Evolutionary conservation across 2,113 vertebrate genomes (phyloP), one percentile per base, ranked within the genome.

Genomic region (Psittacara wagleri): DNA sequence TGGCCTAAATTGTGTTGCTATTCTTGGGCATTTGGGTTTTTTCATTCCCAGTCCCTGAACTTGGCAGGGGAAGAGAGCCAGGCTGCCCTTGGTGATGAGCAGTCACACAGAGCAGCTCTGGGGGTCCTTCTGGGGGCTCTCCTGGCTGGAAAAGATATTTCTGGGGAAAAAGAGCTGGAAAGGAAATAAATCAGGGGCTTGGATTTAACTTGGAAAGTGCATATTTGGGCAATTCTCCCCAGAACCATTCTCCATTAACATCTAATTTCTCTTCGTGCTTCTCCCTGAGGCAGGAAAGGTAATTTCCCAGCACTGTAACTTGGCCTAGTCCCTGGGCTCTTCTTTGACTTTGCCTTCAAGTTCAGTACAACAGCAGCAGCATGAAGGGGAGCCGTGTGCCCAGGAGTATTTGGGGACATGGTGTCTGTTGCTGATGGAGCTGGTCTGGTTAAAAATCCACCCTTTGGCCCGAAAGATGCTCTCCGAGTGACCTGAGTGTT

Each of bases 1-100:
- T 91, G 95, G 31, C 96, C 96, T 89, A 2, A 75, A 95, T 96
- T 95, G 80, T 6, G 3, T 11, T 94, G 86, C 94, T 97, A 91
- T 95, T 96, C 95, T 44, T 43, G 92, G 86, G 61, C 92, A 19
- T 27, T 66, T 33, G 83, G 69, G 55, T 8, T 88, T 90, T 66
- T 83, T 85, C 6, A 33, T 52, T 74, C 37, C 31, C 46, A 49
- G 25, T 35, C n/a, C 2, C 88, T 79, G 84, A 68, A 86, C 74
- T 25, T 76, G 1, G 5, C 75, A 49, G 79, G 90, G 44, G 18
- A 73, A 74, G 85, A 43, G 52, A 90, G 41, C 64, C 86, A 25
- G 28, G 5, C 7, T 55, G 92, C 55, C 95, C 91, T 95, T 94
- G 92, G 75, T n/a, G 90, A 22, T 29, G 19, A 12, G 61, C 5